Conservation (phyloP, 2,797 vertebrate genomes). For the Gymnoscopelus microlampas region DNA sequence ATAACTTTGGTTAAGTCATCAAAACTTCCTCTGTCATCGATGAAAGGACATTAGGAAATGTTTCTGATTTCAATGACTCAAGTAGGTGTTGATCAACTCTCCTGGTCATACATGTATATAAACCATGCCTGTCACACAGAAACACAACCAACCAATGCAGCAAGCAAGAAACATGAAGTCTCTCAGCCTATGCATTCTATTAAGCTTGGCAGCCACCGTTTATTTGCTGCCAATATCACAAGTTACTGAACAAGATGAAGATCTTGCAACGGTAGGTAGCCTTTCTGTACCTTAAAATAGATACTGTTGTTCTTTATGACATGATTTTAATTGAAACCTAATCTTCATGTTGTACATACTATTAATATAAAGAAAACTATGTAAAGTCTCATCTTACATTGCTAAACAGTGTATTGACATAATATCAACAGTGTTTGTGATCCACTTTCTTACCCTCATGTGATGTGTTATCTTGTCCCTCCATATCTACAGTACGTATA, state of each 20-base stretch:
- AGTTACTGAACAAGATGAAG: slow-evolving; percentile 42
- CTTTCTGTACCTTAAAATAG: not conserved
- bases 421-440: no score
- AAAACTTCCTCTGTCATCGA: slow-evolving; percentile 38
- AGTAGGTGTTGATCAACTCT: slow-evolving; percentile 57
- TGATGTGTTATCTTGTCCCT: no score
- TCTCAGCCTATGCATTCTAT: slow-evolving; percentile 59
- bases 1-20: no score
- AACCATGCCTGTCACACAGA: slow-evolving; percentile 24
- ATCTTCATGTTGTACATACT: no score
- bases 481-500: no score
- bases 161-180: slow-evolving; percentile 65
- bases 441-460: not conserved
- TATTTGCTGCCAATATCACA: slow-evolving; percentile 55
- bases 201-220: slow-evolving; percentile 60
- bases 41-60: slow-evolving; percentile 27
- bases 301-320: no score
- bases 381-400: no score
- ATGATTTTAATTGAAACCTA: no score
- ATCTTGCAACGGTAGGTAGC: slow-evolving; percentile 69
- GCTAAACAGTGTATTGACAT: no score
- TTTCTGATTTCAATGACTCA: slow-evolving; percentile 31
- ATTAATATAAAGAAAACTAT: no score
- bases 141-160: slow-evolving; percentile 19
- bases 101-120: slow-evolving; percentile 55